Base-by-base conservation (phyloP, 2,797 vertebrate species). In the Melopsittacus undulatus region DNA sequence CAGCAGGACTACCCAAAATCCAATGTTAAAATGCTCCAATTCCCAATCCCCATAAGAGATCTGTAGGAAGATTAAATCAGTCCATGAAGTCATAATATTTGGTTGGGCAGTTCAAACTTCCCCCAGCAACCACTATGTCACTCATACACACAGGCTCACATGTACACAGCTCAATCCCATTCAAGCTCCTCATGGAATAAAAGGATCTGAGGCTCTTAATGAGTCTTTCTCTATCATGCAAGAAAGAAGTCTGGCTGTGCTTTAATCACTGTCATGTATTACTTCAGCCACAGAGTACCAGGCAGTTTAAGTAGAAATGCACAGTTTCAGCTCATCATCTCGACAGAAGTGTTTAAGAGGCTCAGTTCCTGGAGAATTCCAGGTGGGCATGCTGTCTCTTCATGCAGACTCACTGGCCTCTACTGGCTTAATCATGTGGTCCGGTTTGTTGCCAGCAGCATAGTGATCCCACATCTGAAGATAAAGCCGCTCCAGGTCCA, bases 381-480 rank as follows among this genome's bases (percentile, higher is more conserved):
- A 43, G 62, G 51, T 22, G 43, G 64, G 73, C 63, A 52, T 13
- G 7, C 5, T 42, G 34, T 63, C 87, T 19, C 79, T 96, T 99
- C 97, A 99, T 93, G 98, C 98, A 74, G 98, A 98, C 86, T 99
- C 99, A 30, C 97, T 98, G 96, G 97, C 97, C 96, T 99, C 99
- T 49, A 98, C 96, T 38, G 98, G 92, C 78, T 99, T 99, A 97
- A 99, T 97, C 97, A 99, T 97, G 97, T 99, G 99, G 59, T 99
- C 99, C 0, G 99, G 98, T 95, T 99, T 99, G 97, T 97, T 98
- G 93, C 99, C 99, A 2, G 97, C 98, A 88, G 99, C 98, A 22
- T 98, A 98, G 96, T 98, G 99, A 93, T 99, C 99, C 99, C 99
- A 99, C 99, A 99, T 99, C 98, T 99, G 98, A 57, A 99, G 97